These are phyloP conservation scores for Okamejei kenojei DNA, from an alignment of 2,797 vertebrate genomes.

Conservation along the genomic window DNA sequence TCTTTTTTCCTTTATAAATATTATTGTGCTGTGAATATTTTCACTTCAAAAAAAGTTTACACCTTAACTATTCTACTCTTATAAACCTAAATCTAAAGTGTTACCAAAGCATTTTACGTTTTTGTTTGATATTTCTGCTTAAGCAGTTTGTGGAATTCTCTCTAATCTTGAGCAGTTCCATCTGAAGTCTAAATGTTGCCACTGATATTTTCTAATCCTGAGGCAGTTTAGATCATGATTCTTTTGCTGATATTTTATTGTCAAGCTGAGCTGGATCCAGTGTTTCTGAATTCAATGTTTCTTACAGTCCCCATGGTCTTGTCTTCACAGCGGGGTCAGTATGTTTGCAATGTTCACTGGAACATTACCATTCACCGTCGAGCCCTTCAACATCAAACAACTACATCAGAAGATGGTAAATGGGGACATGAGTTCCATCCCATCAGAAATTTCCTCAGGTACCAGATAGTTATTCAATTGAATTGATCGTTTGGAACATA, in stretches of 20 bases:
- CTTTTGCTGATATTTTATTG: neutral
- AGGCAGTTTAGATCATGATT: neutral
- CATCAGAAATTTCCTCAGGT: slow-evolving; percentile 69
- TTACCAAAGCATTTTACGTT: neutral
- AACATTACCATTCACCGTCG: slow-evolving; percentile 67
- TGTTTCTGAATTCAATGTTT: neutral
- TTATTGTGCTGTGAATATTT: neutral
- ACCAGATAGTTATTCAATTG: neutral
- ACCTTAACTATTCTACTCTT: neutral
- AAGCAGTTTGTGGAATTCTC: neutral
- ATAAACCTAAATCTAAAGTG: too few relatives aligned
- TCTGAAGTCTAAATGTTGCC: neutral
- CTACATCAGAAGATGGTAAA: slow-evolving; percentile 74
- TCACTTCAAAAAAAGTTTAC: neutral
- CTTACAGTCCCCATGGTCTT: slow-evolving; percentile 38
- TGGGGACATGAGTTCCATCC: slow-evolving; percentile 68
- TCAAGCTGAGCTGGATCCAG: neutral
- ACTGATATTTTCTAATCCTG: neutral
- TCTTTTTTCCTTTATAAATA: too few relatives aligned
- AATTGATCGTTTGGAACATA: too few relatives aligned
- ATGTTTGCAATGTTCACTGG: slow-evolving; percentile 75
- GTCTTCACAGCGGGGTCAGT: slow-evolving; percentile 64
- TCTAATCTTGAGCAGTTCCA: neutral
- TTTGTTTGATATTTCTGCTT: neutral
- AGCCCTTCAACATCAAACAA: slow-evolving; percentile 77